phyloP scores from a whole-genome alignment of 1,140 invertebrate genomes.

The Vanessa atalanta region DNA sequence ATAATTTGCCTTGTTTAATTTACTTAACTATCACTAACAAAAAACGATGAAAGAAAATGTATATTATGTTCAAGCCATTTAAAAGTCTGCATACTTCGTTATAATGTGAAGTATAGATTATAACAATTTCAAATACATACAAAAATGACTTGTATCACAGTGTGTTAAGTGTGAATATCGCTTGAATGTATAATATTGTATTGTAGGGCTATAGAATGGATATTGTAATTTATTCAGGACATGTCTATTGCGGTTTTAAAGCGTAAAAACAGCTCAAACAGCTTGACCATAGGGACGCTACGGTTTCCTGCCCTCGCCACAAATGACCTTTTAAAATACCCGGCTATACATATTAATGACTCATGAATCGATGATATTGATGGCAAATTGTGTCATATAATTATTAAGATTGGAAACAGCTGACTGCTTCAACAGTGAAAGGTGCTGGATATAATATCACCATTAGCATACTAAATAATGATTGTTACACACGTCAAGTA shows the following conservation, averaged over 20 bases:
- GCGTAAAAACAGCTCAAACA: slow-evolving; percentile 52
- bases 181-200: slow-evolving; percentile 13
- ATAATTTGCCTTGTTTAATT: slow-evolving; percentile 23
- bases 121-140: not conserved
- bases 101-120: not conserved
- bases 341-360: slow-evolving; percentile 56
- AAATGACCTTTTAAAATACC: slow-evolving; percentile 68
- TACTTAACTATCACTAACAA: slow-evolving; percentile 23
- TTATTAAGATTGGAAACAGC: slow-evolving; percentile 17
- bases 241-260: slow-evolving; percentile 38
- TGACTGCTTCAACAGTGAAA: slow-evolving; percentile 6
- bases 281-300: slow-evolving; percentile 56
- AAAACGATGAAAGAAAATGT: slow-evolving; percentile 25
- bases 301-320: slow-evolving; percentile 64
- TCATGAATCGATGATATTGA: slow-evolving; percentile 22
- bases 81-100: slow-evolving; percentile 7
- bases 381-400: slow-evolving; percentile 20
- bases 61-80: slow-evolving; percentile 11
- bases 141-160: not conserved
- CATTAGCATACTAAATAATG: slow-evolving; percentile 14
- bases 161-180: slow-evolving; percentile 14
- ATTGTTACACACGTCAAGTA: slow-evolving; percentile 8
- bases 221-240: slow-evolving; percentile 32
- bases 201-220: slow-evolving; percentile 28
- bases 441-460: slow-evolving; percentile 13